Evolutionary conservation across 2,797 vertebrate species (phyloP).

Genomic region (Tolypeutes matacus): DNA sequence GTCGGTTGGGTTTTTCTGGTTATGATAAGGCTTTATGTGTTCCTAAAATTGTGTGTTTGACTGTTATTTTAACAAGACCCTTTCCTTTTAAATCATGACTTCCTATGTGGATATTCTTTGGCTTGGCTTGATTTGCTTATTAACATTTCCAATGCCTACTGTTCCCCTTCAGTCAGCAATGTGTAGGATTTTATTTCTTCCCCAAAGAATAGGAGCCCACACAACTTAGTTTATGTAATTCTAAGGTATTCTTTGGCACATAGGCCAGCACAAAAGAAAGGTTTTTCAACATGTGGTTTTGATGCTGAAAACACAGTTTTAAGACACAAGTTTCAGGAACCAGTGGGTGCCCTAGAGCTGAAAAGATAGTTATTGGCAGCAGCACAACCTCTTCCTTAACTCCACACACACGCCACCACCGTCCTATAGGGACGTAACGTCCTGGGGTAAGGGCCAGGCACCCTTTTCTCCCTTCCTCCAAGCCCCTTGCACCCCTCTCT

Average conservation of each 20-base stretch:
- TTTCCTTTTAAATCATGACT: constrained; percentile 1
- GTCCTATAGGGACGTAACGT: not conserved
- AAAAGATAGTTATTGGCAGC: not conserved
- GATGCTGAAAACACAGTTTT: not conserved
- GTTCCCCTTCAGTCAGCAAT: constrained; percentile 31
- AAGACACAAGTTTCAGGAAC: not conserved
- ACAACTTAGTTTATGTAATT: constrained; percentile 60
- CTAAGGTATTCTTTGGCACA: not conserved
- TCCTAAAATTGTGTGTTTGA: constrained; percentile 15
- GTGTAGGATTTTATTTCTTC: constrained; percentile 64
- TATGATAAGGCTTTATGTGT: not conserved
- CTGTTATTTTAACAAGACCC: not conserved
- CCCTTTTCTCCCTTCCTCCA: not conserved
- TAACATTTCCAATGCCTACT: constrained; percentile 34
- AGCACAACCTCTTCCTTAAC: not conserved
- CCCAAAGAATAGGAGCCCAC: constrained; percentile 56
- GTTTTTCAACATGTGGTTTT: not conserved
- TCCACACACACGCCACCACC: not conserved
- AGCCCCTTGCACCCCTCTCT: not conserved
- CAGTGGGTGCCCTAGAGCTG: not conserved
- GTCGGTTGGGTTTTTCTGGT: not conserved
- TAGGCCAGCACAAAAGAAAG: not conserved
- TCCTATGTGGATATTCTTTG: not conserved
- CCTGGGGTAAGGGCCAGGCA: not conserved
- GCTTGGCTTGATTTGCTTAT: constrained; percentile 46